phyloP scores from a whole-genome alignment of 2,113 vertebrate genomes.

The Daboia siamensis region DNA sequence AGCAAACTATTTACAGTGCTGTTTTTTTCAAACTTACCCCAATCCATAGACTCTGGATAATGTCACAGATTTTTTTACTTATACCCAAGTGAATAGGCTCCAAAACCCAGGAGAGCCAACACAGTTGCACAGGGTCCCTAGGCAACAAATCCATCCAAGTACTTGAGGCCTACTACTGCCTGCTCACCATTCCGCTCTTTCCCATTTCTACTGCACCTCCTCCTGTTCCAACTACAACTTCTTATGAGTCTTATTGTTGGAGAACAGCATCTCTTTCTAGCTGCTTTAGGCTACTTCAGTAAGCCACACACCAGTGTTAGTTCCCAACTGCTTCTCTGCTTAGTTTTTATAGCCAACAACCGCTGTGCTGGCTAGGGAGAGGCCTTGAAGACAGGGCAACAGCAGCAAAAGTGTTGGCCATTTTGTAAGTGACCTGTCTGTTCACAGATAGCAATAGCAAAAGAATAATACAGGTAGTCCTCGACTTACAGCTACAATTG shows the following conservation, averaged over 20 bases:
- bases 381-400: not conserved
- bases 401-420: not conserved
- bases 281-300: not conserved
- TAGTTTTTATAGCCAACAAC: too few species aligned
- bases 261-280: not conserved
- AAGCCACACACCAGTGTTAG: not conserved
- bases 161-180: not conserved
- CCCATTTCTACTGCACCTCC: not conserved
- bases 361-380: not conserved
- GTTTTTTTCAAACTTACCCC: not conserved
- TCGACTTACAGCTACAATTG: too few species aligned
- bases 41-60: too few species aligned
- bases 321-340: too few species aligned
- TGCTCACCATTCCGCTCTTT: not conserved
- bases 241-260: not conserved
- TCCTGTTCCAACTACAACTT: not conserved
- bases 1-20: not conserved
- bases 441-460: not conserved
- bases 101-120: not conserved
- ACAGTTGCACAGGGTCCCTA: not conserved
- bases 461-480: not conserved
- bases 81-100: not conserved
- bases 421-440: not conserved
- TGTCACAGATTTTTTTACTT: not conserved
- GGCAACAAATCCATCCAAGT: not conserved